Evolutionary conservation across 2,888 invertebrate species (phyloP), one percentile per base, ranked within the genome.

Genomic region (Omphaloscelis lunosa): DNA sequence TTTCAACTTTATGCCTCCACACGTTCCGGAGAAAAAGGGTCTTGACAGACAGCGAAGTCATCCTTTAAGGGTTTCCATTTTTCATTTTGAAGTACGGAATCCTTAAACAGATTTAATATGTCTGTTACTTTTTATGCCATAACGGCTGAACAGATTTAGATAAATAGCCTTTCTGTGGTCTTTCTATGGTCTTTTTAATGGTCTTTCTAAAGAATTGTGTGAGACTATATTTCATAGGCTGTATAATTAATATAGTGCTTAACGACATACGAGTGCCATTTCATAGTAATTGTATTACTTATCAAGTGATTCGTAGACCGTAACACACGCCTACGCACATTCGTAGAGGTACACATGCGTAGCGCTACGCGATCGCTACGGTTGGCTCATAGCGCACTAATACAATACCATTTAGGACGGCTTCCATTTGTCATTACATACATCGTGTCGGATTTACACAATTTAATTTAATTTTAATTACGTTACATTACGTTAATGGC

Each of bases 401-500:
- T 29, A 63, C n/a, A 27, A 66, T 41, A 29, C 9, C 68, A 78
- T 59, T 67, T 45, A 79, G 45, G 29, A 59, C 63, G 29, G 17
- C 27, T 56, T 48, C 27, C 70, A 84, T 63, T 83, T 66, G 56
- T 59, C 62, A 72, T 66, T 29, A 59, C 29, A 23, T 1, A 70
- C 70, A 56, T 29, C 48, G 61, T 81, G 27, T 51, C 41, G 65
- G 23, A 62, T 70, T 29, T 59, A 41, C 27, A 63, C 59, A 77
- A 73, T 65, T 65, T 51, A 74, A 84, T 81, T 74, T 51, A 58
- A 80, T 61, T 72, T 45, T 67, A 77, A 84, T 68, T 68, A 69
- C 39, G 58, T 20, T 53, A 34, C n/a, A 65, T 77, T 69, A 74
- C 34, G 58, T 45, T 48, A 69, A 69, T 74, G 77, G 63, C 53